phyloP scores from a whole-genome alignment of 2,888 invertebrate genomes.

The Heliconius aoede region DNA sequence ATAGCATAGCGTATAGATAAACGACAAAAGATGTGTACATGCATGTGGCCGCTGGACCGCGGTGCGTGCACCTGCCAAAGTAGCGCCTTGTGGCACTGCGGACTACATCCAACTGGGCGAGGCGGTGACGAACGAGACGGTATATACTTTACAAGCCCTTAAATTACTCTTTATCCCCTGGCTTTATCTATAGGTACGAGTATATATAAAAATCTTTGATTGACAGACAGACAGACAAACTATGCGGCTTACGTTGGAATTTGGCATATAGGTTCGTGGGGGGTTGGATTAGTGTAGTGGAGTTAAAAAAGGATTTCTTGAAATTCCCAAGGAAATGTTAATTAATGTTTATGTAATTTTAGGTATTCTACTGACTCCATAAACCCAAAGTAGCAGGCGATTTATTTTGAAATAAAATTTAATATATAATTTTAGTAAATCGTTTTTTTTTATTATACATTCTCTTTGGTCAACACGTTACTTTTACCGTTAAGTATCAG shows the following conservation, averaged over 20 bases:
- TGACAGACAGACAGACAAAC: too few species aligned
- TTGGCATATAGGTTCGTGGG: not conserved
- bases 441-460: not conserved
- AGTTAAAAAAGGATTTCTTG: too few species aligned
- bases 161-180: not conserved
- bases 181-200: not conserved
- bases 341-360: too few species aligned
- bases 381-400: not conserved
- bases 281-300: not conserved
- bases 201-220: too few species aligned
- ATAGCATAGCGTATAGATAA: not conserved
- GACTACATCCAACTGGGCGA: not conserved
- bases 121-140: not conserved
- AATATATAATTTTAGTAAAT: too few species aligned
- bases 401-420: not conserved
- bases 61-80: constrained; percentile 8
- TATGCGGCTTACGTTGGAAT: not conserved
- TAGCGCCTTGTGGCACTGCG: not conserved
- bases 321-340: too few species aligned
- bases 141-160: not conserved
- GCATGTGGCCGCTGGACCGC: not conserved
- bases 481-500: too few species aligned
- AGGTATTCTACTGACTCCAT: not conserved
- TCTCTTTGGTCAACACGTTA: too few species aligned
- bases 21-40: not conserved